Evolutionary conservation across 2,113 vertebrate genomes (phyloP), one percentile per base, ranked within the genome.

Genomic region (Hippocampus comes): DNA sequence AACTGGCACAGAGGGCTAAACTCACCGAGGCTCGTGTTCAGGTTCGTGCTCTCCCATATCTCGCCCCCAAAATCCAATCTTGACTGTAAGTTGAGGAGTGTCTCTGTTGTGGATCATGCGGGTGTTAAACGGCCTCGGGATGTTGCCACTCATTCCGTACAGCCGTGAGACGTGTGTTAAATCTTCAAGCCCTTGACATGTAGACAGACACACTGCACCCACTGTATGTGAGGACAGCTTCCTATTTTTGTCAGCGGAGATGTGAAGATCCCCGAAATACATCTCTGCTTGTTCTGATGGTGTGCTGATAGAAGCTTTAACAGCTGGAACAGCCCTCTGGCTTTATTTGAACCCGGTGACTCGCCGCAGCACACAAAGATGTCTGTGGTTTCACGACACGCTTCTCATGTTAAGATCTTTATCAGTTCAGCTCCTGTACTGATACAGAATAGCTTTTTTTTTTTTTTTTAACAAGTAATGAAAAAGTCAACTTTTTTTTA

Each of bases 21-120:
- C 95, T 99, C 71, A 99, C 97, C 0, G 97, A 99, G 87, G 97
- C 97, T 65, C 94, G 97, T 69, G 97, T 99, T 12, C 97, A 99
- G 96, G 97, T 98, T 67, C 77, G 87, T 56, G 43, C 48, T 67
- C 70, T n/a, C 23, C 23, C 63, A 57, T 60, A 57, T 60, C 43
- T 11, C 25, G 43, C 18, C 6, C 1, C 6, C 68, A 42, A 75
- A 23, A 56, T 51, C 49, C 25, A 10, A 63, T 69, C 34, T 60
- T 27, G 27, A 77, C 70, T 63, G 63, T 70, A 11, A 42, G 68
- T 70, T 63, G 49, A n/a, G 76, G 61, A 72, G 68, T 75, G n/a
- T 5, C 46, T 59, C 68, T 57, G 61, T 86, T 76, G 80, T 57
- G 63, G 76, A 72, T 81, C 74, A 85, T 72, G 73, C 68, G 75